Base-by-base conservation (phyloP, 2,888 invertebrate species). In the Siphlonurus alternatus region DNA sequence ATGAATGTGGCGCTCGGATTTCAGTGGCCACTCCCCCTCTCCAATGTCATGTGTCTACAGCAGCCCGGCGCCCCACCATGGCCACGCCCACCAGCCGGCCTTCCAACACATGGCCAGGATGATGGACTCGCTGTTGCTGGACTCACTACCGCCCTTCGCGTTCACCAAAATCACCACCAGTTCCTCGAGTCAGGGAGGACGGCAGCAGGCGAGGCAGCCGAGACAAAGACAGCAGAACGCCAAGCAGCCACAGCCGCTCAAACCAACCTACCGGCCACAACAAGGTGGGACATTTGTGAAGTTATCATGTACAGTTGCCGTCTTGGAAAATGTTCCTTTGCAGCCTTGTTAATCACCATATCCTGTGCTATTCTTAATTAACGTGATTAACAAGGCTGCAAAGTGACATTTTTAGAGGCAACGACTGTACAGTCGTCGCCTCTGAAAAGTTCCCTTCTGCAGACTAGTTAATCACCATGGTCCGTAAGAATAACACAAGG, bases 71-170 rank as follows among this genome's bases (percentile, higher is more conserved):
- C 5, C 5, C 7, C 56, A 38, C 15, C 38, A 38, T 38, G 5
- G 7, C 5, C 38, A 38, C 15, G 7, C n/a, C 54, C 53, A 62
- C 5, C 23, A 23, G 15, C 63, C 75, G 59, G 77, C 77, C 59
- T 80, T 85, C 67, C 84, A 85, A 70, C 85, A 85, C 70, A 83
- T 87, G 82, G 85, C 86, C 62, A 78, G 84, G 62, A 85, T 87
- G 85, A 86, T 86, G 86, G 86, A 87, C 72, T 82, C 85, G 1
- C 78, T 87, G 73, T 83, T 86, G 74, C 75, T 81, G 65, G 85
- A 86, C 70, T 82, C 83, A 65, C 78, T 85, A 68, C 81, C 84
- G 67, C 85, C 86, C 24, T 84, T 83, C 71, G 80, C 83, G 54
- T 84, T 82, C 72, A 84, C 85, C 25, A 80, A 83, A 72, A 81